Conservation (phyloP, 2,113 vertebrate species). For the Trachemys scripta region DNA sequence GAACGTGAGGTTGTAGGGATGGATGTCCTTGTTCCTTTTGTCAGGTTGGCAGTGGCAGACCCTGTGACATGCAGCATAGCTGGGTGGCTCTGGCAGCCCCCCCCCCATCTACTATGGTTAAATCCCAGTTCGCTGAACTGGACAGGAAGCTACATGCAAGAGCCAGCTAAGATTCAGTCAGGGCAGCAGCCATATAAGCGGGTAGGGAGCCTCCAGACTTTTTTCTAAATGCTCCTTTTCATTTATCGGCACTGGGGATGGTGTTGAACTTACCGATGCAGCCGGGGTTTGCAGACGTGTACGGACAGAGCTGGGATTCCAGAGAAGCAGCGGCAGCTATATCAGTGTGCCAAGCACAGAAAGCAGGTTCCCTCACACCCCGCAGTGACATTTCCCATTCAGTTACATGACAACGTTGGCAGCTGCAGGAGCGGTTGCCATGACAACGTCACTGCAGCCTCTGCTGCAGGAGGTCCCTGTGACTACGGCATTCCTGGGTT, state of each 20-base stretch:
- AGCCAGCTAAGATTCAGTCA: background rate
- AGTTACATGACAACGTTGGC: background rate
- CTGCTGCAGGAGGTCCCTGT: background rate
- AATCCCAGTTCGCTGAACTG: background rate
- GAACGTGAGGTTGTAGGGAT: background rate
- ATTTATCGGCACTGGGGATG: fast-evolving
- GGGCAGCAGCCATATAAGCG: background rate
- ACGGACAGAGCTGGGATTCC: background rate
- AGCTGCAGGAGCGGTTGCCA: background rate
- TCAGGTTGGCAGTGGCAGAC: background rate
- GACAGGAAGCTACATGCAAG: background rate
- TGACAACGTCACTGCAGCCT: background rate
- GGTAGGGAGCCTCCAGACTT: background rate
- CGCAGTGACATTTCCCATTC: background rate
- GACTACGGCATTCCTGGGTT: background rate
- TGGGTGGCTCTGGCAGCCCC: fast-evolving
- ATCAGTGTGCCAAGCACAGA: background rate
- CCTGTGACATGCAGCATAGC: background rate
- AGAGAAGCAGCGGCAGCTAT: background rate
- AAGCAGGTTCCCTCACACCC: background rate
- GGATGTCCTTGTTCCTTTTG: background rate
- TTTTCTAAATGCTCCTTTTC: background rate
- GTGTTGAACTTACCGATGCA: background rate
- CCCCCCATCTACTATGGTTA: fast-evolving
- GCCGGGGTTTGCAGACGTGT: background rate